Base-by-base conservation (phyloP, 2,797 vertebrate genomes). In the Trichosurus vulpecula region DNA sequence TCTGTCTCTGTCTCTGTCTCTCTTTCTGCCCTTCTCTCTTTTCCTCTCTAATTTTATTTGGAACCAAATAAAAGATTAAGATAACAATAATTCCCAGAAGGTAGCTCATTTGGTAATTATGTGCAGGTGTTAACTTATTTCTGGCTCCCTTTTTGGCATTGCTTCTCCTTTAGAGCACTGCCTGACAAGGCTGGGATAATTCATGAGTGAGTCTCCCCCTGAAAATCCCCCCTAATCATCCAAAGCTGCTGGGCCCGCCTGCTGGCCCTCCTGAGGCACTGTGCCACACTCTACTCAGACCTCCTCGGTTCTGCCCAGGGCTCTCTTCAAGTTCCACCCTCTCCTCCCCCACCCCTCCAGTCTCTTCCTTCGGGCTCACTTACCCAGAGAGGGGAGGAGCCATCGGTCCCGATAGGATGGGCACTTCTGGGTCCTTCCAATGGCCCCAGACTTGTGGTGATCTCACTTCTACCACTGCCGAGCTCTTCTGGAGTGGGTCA, bases 101-200 rank as follows among this genome's bases (percentile, higher is more conserved):
- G 97, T 94, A 96, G 98, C 98, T 98, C 96, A 95, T 97, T 98
- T 98, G 97, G 97, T 98, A 98, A 98, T 98, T 98, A 98, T 96
- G 95, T 97, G 97, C 98, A 98, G 98, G 98, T 98, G 98, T 97
- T 98, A 98, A 98, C 97, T 98, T 97, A 90, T 97, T 97, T 97
- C 97, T 90, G 91, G 53, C 90, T 96, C 89, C 90, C 95, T 92
- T 14, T 51, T 93, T 98, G 97, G 96, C 97, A 97, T 94, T 90
- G 94, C 96, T 97, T 96, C 96, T 96, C 94, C 93, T 95, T 66
- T 89, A 47, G 93, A 96, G 92, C 52, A 94, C 97, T 95, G 92
- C 35, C 0, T 95, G 96, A 98, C 96, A 96, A 95, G 93, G 13
- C 53, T 52, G 25, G 56, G 97, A 96, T 94, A 8, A 97, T 98